Base-by-base conservation (phyloP, 1,140 invertebrate species). In the Drosophila suzukii region DNA sequence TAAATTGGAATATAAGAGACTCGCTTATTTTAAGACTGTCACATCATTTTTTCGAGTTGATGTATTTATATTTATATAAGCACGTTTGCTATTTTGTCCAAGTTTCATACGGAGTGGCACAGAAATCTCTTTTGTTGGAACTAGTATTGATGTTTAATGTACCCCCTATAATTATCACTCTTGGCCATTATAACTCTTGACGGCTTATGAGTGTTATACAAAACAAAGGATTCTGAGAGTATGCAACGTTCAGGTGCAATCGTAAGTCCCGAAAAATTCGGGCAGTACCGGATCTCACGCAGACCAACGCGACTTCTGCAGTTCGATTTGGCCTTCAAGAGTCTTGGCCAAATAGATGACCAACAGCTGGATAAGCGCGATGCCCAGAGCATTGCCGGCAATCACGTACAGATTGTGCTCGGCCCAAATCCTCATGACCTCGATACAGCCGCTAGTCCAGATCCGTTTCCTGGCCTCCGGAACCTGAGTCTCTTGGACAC, bases 261-360 rank as follows among this genome's bases (percentile, higher is more conserved):
- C 43, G 36, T 71, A 71, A 12, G 36, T 53, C 66, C 66, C 68
- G 38, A 30, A 71, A 20, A 58, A 71, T 0, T 71, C 66, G 68
- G 66, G 41, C 53, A 58, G 65, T 3, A 10, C 41, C 44, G 68
- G 53, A 71, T 71, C 68, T 71, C 68, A 71, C 68, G 68, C 43
- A 78, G 93, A 93, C 95, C 95, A 97, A 75, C 96, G 94, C 49
- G 96, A 95, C 91, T 96, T 96, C 91, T 98, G 97, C 79, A 97
- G 92, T 85, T 97, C 96, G 81, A 98, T 98, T 93, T 98, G 97
- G 12, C 97, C 96, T 92, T 97, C 97, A 20, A 98, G 92, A 3
- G 97, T 97, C 93, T 97, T 97, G 12, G 97, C 96, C 59, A 98
- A 93, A 92, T 97, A 98, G 61, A 98, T 98, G 11, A 98, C 96